Conservation (phyloP, 2,113 vertebrate species). For the Indicator maculatus region DNA sequence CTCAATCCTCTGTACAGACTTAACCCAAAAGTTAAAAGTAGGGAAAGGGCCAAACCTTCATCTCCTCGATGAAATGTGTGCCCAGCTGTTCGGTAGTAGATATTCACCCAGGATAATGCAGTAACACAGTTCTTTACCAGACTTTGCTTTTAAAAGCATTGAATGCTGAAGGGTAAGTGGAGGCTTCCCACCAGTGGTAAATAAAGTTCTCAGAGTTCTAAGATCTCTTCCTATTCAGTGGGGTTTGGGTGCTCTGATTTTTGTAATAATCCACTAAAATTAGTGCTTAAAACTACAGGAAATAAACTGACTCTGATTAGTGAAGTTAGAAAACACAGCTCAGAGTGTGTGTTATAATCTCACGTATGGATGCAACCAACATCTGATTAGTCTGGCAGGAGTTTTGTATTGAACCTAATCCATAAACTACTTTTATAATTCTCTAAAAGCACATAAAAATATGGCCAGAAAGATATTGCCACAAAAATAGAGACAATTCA, state of each 20-base stretch:
- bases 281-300: not conserved
- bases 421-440: not conserved
- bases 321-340: not conserved
- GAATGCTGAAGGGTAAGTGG: not conserved
- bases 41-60: accelerated
- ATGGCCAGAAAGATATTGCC: not conserved
- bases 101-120: not conserved
- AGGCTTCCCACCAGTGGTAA: not conserved
- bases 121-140: not conserved
- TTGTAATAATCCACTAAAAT: not conserved
- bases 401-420: not conserved
- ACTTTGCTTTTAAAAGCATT: not conserved
- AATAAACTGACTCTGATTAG: not conserved
- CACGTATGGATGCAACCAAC: not conserved
- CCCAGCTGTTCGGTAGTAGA: not conserved
- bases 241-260: not conserved
- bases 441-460: constrained; percentile 14
- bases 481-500: not conserved
- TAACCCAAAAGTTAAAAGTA: not conserved
- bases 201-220: not conserved
- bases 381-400: not conserved
- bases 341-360: not conserved
- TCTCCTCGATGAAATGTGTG: not conserved
- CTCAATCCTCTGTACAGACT: not conserved
- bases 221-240: not conserved